Evolutionary conservation across 2,113 vertebrate genomes (phyloP), one percentile per base, ranked within the genome.

Genomic region (Clupea harengus): DNA sequence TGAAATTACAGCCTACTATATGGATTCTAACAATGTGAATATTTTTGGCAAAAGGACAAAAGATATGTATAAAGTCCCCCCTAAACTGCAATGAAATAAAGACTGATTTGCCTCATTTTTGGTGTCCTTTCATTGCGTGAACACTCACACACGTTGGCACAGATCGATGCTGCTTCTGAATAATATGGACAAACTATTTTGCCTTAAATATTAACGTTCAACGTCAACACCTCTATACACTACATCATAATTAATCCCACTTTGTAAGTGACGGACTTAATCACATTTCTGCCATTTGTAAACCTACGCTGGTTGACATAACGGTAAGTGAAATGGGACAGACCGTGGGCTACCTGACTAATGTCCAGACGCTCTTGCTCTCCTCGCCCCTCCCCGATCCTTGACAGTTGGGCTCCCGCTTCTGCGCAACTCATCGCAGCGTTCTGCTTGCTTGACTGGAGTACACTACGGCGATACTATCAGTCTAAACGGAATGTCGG

Each of bases 401-500:
- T 78, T 39, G 72, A 64, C 20, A 78, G 72, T 78, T 15, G 28
- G 72, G 28, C 72, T 78, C 32, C 32, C 93, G 95, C 95, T 93
- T 91, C 93, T 92, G 94, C 93, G 93, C 94, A 93, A 87, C 92
- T 88, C 90, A 86, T 89, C 88, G 89, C 90, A 92, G 91, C 92
- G 84, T 89, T 78, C 32, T 44, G 28, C 25, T 17, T 32, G 72
- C 15, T 32, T 32, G 28, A 75, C 25, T 86, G 89, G 90, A 86
- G 67, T 78, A 25, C 52, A 32, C 75, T 54, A 85, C 67, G 72
- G 72, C 64, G 87, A 78, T 39, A 81, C 86, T 81, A 91, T 89
- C 90, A 95, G 89, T 90, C 28, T 28, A 78, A 78, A 32, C 72
- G 32, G 28, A 39, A 96, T 96, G 96, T 96, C 96, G 89, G 95